Percentiles rank a stretch among this genome's conserved stretches.
These are phyloP conservation scores for Megalopta genalis DNA, from an alignment of 1,140 invertebrate genomes.

Conservation along the genomic window DNA sequence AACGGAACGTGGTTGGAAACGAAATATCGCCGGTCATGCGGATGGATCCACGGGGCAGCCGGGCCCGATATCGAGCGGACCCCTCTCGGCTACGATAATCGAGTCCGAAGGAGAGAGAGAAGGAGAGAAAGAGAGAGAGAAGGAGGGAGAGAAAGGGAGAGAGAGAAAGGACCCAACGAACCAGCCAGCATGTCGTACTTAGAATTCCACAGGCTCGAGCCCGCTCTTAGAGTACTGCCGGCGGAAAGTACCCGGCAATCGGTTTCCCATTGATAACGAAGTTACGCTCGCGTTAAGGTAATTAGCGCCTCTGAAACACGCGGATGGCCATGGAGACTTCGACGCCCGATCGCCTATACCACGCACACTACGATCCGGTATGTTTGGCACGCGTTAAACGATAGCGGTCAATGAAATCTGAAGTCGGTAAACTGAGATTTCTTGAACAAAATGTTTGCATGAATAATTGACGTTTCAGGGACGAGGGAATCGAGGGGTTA, in stretches of 20 bases:
- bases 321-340: background rate
- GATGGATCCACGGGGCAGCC: background rate
- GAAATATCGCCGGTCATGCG: constrained; percentile 33
- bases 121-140: background rate
- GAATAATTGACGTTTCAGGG: too few relatives aligned
- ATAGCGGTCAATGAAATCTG: background rate
- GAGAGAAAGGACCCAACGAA: background rate
- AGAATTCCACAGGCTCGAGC: background rate
- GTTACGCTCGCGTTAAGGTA: constrained; percentile 5
- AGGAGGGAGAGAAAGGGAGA: background rate
- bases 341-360: background rate
- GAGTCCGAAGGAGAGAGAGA: background rate
- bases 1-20: constrained; percentile 41
- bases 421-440: too few relatives aligned
- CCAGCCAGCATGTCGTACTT: constrained; percentile 21
- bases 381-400: background rate
- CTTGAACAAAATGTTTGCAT: too few relatives aligned
- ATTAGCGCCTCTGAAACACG: background rate
- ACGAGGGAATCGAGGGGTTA: too few relatives aligned
- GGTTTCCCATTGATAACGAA: background rate
- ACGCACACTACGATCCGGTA: background rate
- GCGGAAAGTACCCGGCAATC: background rate
- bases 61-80: constrained; percentile 12
- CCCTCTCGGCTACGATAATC: constrained; percentile 14
- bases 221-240: background rate